A percentile compares a stretch with the other conserved stretches of the same genome.
phyloP scores from a whole-genome alignment of 2,797 vertebrate genomes.

The Malacoctenus gilli region DNA sequence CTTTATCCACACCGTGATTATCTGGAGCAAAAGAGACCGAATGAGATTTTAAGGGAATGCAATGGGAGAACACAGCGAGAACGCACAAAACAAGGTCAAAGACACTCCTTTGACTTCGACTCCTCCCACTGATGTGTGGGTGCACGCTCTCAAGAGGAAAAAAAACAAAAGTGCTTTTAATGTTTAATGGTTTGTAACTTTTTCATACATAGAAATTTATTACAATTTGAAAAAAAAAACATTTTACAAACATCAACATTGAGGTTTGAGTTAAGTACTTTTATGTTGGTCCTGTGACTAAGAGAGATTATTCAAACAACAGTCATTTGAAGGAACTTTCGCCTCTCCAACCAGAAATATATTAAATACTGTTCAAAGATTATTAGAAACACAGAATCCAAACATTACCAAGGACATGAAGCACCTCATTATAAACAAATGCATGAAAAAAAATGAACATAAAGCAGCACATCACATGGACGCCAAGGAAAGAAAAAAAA shows the following conservation, averaged over 20 bases:
- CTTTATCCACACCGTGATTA: too few species aligned
- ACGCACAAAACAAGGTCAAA: too few species aligned
- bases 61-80: too few species aligned
- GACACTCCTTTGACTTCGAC: too few species aligned
- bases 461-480: slow-evolving; percentile 27
- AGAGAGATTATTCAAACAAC: slow-evolving; percentile 40
- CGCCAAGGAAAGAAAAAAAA: slow-evolving; percentile 38
- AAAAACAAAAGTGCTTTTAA: too few species aligned
- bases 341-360: slow-evolving; percentile 23
- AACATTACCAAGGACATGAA: slow-evolving; percentile 38
- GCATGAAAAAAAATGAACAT: slow-evolving; percentile 15
- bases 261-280: slow-evolving; percentile 43
- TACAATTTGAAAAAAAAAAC: slow-evolving; percentile 26
- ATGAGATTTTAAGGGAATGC: too few species aligned
- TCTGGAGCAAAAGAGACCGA: too few species aligned
- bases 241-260: too few species aligned
- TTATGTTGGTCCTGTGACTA: slow-evolving; percentile 27
- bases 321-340: slow-evolving; percentile 35
- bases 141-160: too few species aligned
- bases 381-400: slow-evolving; percentile 22
- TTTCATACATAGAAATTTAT: slow-evolving; percentile 48
- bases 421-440: slow-evolving; percentile 40
- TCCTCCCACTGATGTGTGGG: too few species aligned
- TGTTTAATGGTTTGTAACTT: slow-evolving; percentile 59
- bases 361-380: slow-evolving; percentile 46